Percentiles rank a stretch among this genome's conserved stretches.
These are phyloP conservation scores for Micrasema longulum DNA, from an alignment of 1,140 invertebrate genomes.

Conservation along the genomic window DNA sequence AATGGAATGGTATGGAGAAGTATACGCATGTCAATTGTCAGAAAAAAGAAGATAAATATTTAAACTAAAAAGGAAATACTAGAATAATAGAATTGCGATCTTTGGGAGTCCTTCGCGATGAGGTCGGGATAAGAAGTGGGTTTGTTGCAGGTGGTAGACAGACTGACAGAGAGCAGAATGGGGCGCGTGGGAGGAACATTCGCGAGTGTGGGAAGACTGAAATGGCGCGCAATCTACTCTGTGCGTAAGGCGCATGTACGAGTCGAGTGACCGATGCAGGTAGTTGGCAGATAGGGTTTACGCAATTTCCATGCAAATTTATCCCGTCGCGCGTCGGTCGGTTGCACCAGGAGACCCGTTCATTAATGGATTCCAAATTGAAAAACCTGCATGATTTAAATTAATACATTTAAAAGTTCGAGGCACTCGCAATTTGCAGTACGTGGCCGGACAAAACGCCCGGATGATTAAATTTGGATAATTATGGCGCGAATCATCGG, in stretches of 20 bases:
- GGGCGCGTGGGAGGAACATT: slow-evolving; percentile 15
- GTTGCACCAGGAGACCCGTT: slow-evolving; percentile 54
- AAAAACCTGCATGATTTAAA: slow-evolving; percentile 34
- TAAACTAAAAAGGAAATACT: too few species aligned
- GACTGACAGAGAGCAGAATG: not conserved
- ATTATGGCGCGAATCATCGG: slow-evolving; percentile 21
- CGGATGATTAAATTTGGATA: slow-evolving; percentile 56
- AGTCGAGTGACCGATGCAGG: not conserved
- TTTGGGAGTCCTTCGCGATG: not conserved
- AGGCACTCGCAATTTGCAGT: not conserved
- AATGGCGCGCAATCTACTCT: slow-evolving; percentile 18
- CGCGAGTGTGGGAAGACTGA: slow-evolving; percentile 14
- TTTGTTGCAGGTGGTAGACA: not conserved
- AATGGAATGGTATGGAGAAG: not conserved
- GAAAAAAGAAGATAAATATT: too few species aligned
- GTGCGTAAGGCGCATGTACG: slow-evolving; percentile 20
- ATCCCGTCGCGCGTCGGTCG: slow-evolving; percentile 60
- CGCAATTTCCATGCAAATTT: slow-evolving; percentile 59
- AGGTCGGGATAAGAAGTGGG: not conserved
- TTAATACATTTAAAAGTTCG: slow-evolving; percentile 26
- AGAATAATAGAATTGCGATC: slow-evolving; percentile 1
- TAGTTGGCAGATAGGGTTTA: slow-evolving; percentile 52
- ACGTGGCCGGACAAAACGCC: slow-evolving; percentile 50
- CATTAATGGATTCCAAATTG: slow-evolving; percentile 45
- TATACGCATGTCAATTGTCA: too few species aligned